These are phyloP conservation scores for Chaetops frenatus DNA, from an alignment of 2,113 vertebrate species.

Conservation along the genomic window DNA sequence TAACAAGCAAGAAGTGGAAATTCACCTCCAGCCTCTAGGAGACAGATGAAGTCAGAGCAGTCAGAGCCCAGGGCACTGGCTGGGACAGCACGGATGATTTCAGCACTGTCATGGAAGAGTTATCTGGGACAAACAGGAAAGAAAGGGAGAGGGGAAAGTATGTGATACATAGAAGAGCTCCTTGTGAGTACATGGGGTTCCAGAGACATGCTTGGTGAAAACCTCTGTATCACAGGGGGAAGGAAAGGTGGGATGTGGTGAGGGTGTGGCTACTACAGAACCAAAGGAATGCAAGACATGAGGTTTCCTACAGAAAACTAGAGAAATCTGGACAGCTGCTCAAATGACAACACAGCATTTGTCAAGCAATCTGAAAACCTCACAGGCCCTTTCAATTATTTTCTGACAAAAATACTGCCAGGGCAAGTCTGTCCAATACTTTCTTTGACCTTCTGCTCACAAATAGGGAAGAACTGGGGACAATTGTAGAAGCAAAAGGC, in stretches of 20 bases:
- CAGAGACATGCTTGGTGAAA: neutral
- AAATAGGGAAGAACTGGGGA: neutral
- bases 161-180: fast-evolving
- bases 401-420: neutral
- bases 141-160: neutral
- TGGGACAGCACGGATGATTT: neutral
- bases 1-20: neutral
- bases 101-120: neutral
- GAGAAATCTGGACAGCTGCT: neutral
- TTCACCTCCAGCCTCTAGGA: neutral
- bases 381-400: neutral
- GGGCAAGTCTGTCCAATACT: neutral
- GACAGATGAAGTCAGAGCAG: neutral
- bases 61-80: neutral
- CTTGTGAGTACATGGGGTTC: neutral
- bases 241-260: neutral
- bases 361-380: neutral
- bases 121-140: neutral
- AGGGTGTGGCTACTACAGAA: neutral
- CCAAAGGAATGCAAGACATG: neutral
- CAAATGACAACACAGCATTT: neutral
- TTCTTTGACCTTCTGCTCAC: neutral
- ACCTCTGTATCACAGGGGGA: neutral
- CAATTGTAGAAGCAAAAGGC: neutral
- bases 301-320: neutral